Evolutionary conservation across 1,140 invertebrate species (phyloP).

Genomic region (Polypedilum pembai): DNA sequence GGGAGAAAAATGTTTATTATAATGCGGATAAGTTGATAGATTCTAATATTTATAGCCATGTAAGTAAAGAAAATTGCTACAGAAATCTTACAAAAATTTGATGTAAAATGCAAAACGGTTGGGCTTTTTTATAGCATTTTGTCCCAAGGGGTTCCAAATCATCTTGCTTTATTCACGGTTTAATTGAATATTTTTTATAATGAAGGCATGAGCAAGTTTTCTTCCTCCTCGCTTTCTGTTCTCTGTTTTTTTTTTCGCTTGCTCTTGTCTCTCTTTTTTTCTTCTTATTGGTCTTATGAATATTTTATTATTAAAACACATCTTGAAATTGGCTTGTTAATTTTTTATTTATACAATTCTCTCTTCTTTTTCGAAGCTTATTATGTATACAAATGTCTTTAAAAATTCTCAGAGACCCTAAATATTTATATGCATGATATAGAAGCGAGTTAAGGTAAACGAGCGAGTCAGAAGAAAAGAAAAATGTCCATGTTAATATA

Average conservation of each 20-base stretch:
- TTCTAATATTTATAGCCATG: not conserved
- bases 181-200: conserved; percentile 17
- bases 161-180: not conserved
- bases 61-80: not conserved
- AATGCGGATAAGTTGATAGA: conserved; percentile 5
- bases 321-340: conserved; percentile 28
- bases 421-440: too few relatives aligned
- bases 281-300: conserved; percentile 15
- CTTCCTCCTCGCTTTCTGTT: not conserved
- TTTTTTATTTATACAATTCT: conserved; percentile 11
- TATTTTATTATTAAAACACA: conserved; percentile 27
- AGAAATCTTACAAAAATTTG: not conserved
- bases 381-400: conserved; percentile 20
- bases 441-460: too few relatives aligned
- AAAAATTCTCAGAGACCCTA: not conserved
- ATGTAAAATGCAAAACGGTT: not conserved
- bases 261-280: not conserved
- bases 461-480: not conserved
- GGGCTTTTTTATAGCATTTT: not conserved
- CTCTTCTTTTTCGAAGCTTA: not conserved
- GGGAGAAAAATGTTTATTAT: conserved; percentile 12
- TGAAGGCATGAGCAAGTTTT: conserved; percentile 3
- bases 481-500: not conserved
- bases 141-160: conserved; percentile 15
- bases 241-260: not conserved